Evolutionary conservation across 2,888 invertebrate species (phyloP), one percentile per base, ranked within the genome.

Genomic region (Clusia tigrina): DNA sequence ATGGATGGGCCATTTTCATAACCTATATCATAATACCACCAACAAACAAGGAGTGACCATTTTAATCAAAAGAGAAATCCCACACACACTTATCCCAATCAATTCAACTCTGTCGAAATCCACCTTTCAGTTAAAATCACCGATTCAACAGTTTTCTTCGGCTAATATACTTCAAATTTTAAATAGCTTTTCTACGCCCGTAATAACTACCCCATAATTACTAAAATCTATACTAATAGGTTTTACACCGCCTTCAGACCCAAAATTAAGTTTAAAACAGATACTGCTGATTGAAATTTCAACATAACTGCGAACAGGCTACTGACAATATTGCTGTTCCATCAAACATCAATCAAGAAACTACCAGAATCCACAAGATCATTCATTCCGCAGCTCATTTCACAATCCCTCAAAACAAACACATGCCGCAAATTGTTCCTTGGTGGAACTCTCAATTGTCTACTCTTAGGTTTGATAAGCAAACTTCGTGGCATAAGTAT

Each of bases 341-440:
- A 25, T 15, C 12, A 2, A 25, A 24, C 1, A 15, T 26, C 10
- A 54, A 61, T 18, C 54, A 56, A 17, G 55, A 61, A 2, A 32
- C 60, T 5, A 23, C 55, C 6, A 48, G 20, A 17, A 17, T 38
- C 1, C 25, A 46, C 6, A 61, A 52, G 37, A 24, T 46, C 2
- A 56, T 56, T 5, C 25, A 25, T 24, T 20, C 15, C 10, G 60
- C 46, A 2, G 54, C 54, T 12, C 38, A 46, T 17, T 24, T 20
- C 15, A 18, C 26, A n/a, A 61, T 61, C 2, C 60, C 55, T 12
- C 60, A 61, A 51, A 42, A 12, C 60, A 10, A 46, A 1, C 15
- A n/a, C 15, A n/a, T 17, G 20, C 24, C 20, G 25, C 2, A 51
- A 26, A 15, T 3, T 42, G 24, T 60, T 6, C 51, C 55, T 9